phyloP scores from a whole-genome alignment of 2,888 invertebrate genomes.

The Sycophila texana region DNA sequence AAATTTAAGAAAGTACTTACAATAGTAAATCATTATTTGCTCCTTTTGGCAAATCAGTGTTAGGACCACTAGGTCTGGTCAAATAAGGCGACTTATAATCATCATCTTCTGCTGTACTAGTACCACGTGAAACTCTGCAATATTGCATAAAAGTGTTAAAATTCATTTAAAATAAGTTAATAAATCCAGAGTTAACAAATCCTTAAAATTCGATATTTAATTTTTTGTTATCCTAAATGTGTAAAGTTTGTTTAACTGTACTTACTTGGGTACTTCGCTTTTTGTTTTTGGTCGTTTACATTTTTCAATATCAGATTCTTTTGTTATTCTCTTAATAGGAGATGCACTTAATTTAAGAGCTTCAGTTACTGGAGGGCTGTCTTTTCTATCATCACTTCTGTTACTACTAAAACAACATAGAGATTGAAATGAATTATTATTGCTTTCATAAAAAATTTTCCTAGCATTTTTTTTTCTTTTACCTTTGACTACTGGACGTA shows the following conservation, averaged over 20 bases:
- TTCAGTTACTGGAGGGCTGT: constrained; percentile 71
- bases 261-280: constrained; percentile 75
- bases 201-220: too few relatives aligned
- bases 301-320: constrained; percentile 69
- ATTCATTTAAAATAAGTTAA: background rate
- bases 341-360: constrained; percentile 72
- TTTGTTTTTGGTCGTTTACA: constrained; percentile 74
- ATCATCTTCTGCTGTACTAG: constrained; percentile 76
- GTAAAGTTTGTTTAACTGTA: constrained; percentile 18
- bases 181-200: too few relatives aligned
- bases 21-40: constrained; percentile 86
- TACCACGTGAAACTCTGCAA: constrained; percentile 74
- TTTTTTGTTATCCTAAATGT: background rate
- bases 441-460: background rate
- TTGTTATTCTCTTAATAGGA: constrained; percentile 71
- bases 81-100: constrained; percentile 81
- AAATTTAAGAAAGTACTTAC: constrained; percentile 78
- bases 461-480: constrained; percentile 39
- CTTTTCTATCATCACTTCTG: constrained; percentile 71
- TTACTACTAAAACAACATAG: constrained; percentile 61
- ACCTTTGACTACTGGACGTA: constrained; percentile 72
- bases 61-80: constrained; percentile 81
- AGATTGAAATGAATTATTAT: background rate
- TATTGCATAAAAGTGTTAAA: background rate
- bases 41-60: constrained; percentile 84